Evolutionary conservation across 2,113 vertebrate genomes (phyloP).

Genomic region (Merops nubicus): DNA sequence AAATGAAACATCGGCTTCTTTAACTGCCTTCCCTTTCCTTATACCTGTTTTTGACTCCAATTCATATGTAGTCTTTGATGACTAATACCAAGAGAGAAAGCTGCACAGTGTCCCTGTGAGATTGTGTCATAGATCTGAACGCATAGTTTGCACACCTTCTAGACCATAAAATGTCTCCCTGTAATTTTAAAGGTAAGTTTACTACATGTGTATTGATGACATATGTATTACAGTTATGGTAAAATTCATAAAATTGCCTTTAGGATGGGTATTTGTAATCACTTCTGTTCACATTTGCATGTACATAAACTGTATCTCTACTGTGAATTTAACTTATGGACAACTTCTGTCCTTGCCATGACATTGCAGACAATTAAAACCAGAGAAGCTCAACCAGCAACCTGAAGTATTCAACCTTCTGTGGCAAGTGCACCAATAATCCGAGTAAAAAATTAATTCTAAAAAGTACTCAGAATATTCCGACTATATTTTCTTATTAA

Average conservation of each 20-base stretch:
- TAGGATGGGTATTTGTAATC: background rate
- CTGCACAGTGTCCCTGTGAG: background rate
- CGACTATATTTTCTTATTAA: background rate
- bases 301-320: background rate
- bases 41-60: background rate
- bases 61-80: too few relatives aligned
- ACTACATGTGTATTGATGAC: background rate
- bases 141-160: background rate
- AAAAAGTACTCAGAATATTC: background rate
- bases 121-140: background rate
- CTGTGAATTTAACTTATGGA: background rate
- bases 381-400: background rate
- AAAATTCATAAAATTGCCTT: background rate
- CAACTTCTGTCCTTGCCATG: background rate
- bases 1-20: background rate
- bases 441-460: background rate
- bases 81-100: background rate
- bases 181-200: background rate
- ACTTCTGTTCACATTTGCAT: background rate
- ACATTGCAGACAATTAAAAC: background rate
- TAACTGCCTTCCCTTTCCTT: background rate
- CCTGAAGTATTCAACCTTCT: background rate
- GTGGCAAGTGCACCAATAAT: background rate
- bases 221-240: rapidly evolving
- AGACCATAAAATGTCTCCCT: background rate